These are phyloP conservation scores for Danio tinwini DNA, from an alignment of 2,797 vertebrate genomes.

Conservation along the genomic window DNA sequence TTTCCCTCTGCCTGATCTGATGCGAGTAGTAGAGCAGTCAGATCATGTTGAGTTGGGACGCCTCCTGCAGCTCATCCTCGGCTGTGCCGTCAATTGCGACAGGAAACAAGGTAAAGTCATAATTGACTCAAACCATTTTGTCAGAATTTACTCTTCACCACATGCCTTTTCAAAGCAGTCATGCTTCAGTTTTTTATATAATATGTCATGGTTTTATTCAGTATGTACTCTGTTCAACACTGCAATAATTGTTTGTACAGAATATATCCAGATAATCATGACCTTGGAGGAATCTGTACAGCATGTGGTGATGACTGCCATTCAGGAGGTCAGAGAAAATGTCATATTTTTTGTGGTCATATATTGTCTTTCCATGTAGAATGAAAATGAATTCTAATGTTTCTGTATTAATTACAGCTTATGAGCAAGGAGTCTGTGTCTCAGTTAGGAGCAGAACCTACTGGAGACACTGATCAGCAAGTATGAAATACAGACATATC, in stretches of 20 bases:
- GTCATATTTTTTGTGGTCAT: neutral
- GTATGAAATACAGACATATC: constrained; percentile 66
- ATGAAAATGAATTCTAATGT: neutral
- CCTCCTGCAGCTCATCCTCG: constrained; percentile 93
- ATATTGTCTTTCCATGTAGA: neutral
- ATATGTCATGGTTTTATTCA: neutral
- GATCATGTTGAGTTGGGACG: constrained; percentile 88
- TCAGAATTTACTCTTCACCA: neutral
- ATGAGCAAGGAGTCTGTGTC: constrained; percentile 86
- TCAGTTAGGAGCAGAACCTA: constrained; percentile 77
- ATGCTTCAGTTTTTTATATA: neutral
- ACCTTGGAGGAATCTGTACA: constrained; percentile 98
- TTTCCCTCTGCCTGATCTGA: constrained; percentile 89
- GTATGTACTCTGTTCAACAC: too few relatives aligned
- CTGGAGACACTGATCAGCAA: constrained; percentile 90
- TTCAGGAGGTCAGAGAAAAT: constrained; percentile 88
- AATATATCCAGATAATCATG: constrained; percentile 98
- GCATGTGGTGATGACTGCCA: constrained; percentile 98
- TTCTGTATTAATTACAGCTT: constrained; percentile 70
- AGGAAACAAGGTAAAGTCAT: constrained; percentile 87
- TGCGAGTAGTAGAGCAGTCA: constrained; percentile 83
- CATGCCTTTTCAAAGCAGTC: neutral
- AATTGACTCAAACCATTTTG: neutral
- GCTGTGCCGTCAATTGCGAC: constrained; percentile 96
- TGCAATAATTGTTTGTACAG: constrained; percentile 68